Base-by-base conservation (phyloP, 2,797 vertebrate species). In the Gymnodraco acuticeps region DNA sequence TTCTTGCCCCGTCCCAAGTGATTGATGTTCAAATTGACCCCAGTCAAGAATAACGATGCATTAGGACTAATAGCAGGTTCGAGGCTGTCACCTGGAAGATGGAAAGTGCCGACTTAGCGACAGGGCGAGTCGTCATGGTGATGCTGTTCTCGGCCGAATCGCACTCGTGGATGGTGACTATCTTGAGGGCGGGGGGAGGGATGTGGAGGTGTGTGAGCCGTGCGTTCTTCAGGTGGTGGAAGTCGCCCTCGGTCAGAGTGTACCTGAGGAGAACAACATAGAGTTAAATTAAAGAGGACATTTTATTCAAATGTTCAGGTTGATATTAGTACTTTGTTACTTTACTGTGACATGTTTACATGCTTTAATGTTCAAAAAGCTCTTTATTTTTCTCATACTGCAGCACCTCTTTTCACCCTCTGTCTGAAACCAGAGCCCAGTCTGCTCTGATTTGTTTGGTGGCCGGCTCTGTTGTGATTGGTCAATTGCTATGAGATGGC, bases 191-290 rank as follows among this genome's bases (percentile, higher is more conserved):
- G 0, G 96, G 95, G 0, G 97, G 91, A 0, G 98, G 96, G 58
- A 98, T 93, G 89, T 96, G 96, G 71, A 98, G 95, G 92, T 98
- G 96, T 5, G 96, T 99, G 87, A 99, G 96, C 17, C 98, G 96
- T 2, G 98, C 97, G 0, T 99, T 99, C 93, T 99, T 99, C 86
- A 99, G 92, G 90, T 99, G 98, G 89, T 99, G 98, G 81, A 99
- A 99, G 67, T 99, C 98, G 0, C 98, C 98, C 81, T 99, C 98
- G 0, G 98, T 99, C 87, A 99, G 94, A 0, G 98, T 99, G 89
- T 99, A 99, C 94, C 98, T 99, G 91, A 11, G 46, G 43, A 10
- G 60, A 5, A 46, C 50, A 43, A 65, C 19, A 16, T 3, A 2
- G 55, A 27, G 58, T 54, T 14, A 62, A 55, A 50, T 10, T 38